Conservation (phyloP, 2,888 invertebrate genomes). For the Notodonta ziczac region DNA sequence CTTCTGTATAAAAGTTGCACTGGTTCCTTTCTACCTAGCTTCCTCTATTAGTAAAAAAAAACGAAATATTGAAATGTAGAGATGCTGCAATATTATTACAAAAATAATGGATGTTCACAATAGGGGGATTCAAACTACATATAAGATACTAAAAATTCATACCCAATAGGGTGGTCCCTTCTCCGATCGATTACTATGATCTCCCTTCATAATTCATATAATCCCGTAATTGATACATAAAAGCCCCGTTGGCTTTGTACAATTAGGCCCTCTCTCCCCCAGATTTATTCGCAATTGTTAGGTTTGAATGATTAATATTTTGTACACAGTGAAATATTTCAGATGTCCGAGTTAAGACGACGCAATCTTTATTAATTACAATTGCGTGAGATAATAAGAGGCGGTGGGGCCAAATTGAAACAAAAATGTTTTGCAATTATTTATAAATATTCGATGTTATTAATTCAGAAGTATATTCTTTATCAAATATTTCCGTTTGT, state of each 20-base stretch:
- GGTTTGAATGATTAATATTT: conserved; percentile 72
- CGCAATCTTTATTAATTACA: conserved; percentile 32
- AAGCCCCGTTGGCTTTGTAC: conserved; percentile 68
- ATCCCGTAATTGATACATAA: conserved; percentile 78
- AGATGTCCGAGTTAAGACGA: conserved; percentile 26
- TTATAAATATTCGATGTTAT: background rate
- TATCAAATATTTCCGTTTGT: background rate
- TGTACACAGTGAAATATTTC: conserved; percentile 37
- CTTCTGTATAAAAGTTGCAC: no score
- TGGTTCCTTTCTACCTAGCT: no score
- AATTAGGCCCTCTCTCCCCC: conserved; percentile 64
- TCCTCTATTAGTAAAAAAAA: no score
- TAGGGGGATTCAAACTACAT: conserved; percentile 4
- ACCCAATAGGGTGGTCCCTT: conserved; percentile 51
- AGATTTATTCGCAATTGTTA: conserved; percentile 73
- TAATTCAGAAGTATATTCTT: background rate
- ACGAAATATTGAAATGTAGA: no score
- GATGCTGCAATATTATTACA: conserved; percentile 6
- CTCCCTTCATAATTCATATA: conserved; percentile 73
- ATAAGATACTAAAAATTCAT: conserved; percentile 36
- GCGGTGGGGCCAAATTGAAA: background rate
- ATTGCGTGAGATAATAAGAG: conserved; percentile 8
- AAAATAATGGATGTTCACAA: background rate
- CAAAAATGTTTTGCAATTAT: background rate
- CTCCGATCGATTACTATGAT: conserved; percentile 70